phyloP scores from a whole-genome alignment of 2,113 vertebrate species.

The Dicerorhinus sumatrensis region DNA sequence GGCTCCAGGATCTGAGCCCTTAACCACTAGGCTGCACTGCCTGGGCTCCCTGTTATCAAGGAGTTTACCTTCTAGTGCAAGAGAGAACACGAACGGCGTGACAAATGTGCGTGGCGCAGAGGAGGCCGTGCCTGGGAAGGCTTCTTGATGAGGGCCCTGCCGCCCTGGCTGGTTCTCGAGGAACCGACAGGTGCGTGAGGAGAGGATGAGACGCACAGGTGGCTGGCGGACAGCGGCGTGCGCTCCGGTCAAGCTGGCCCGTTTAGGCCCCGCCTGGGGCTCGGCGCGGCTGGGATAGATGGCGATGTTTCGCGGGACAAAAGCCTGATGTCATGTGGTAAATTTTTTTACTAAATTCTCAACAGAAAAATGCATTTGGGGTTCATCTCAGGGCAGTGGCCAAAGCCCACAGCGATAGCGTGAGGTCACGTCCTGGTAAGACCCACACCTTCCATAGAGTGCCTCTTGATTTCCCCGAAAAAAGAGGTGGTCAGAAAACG shows the following conservation, averaged over 20 bases:
- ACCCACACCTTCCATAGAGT: neutral
- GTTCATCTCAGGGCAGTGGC: neutral
- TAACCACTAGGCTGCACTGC: accelerated
- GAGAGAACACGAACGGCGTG: neutral
- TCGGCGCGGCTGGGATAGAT: neutral
- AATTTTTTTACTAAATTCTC: neutral
- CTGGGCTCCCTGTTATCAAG: neutral
- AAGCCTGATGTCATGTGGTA: neutral
- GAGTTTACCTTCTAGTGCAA: neutral
- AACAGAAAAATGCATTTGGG: neutral
- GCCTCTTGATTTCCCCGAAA: neutral
- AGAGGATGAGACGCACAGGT: neutral
- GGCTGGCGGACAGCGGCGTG: accelerated
- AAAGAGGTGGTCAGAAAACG: neutral
- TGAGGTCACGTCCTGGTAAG: neutral
- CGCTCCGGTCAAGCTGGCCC: neutral
- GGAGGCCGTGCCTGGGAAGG: neutral
- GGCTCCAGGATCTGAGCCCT: neutral
- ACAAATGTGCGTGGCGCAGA: neutral
- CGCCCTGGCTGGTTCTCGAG: neutral
- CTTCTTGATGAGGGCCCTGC: neutral
- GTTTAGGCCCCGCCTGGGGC: neutral
- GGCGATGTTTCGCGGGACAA: neutral
- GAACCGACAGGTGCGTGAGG: too few species aligned
- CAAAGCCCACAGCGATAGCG: neutral